Base-by-base conservation (phyloP, 2,797 vertebrate species). In the Sebastes oblongus region DNA sequence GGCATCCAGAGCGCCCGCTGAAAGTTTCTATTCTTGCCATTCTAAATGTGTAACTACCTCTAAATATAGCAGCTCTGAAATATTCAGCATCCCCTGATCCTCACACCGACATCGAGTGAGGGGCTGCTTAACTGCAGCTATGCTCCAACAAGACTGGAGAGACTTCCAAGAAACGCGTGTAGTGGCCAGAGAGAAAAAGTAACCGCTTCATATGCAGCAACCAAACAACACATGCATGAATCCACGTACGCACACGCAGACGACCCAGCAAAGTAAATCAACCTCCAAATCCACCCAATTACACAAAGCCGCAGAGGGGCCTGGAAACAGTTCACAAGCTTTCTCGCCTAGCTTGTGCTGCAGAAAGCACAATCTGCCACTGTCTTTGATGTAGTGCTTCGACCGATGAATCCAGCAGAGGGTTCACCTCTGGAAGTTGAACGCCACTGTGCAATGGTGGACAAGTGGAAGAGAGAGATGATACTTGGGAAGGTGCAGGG, bases 41-140 rank as follows among this genome's bases (percentile, higher is more conserved):
- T 94, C 95, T 96, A 95, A 96, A 95, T 94, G 94, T 94, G 94
- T 92, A 93, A 92, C 88, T 87, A 88, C 72, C 87, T 91, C 94
- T 94, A 95, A 95, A 96, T 95, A 94, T 96, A 96, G 95, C 86
- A 91, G 86, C 93, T 93, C 92, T 96, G 92, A 96, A 96, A 95
- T 95, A 96, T 96, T 96, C 92, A 96, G 89, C 92, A 94, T 92
- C 94, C 91, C 92, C 93, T 82, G 86, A 92, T 94, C 92, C 92
- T 92, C 88, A 87, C 88, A 88, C 91, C 84, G 90, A 90, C 91
- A 90, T 90, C 56, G 72, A 93, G 88, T 66, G 76, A 87, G 84
- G 82, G 89, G 88, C 83, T 85, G 87, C 72, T 86, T 93, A 91
- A 85, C 93, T 88, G 84, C 88, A 85, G 84, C 88, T 90, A 66